Conservation (phyloP, 2,797 vertebrate genomes). For the Mus caroli region DNA sequence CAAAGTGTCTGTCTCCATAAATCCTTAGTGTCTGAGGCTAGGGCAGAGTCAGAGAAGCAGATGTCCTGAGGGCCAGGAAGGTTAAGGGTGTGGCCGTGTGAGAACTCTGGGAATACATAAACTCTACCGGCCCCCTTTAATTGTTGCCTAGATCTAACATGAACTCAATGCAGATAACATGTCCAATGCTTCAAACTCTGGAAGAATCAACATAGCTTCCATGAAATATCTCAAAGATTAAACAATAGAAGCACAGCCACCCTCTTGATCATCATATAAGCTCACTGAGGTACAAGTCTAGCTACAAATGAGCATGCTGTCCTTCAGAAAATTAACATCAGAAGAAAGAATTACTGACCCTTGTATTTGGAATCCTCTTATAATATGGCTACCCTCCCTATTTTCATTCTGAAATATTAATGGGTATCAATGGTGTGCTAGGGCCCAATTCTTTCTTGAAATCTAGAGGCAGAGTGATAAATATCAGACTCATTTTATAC, state of each 20-base stretch:
- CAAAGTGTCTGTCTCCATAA: slow-evolving; percentile 53
- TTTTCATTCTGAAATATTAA: background rate
- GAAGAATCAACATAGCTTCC: slow-evolving; percentile 1
- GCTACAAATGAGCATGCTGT: slow-evolving; percentile 17
- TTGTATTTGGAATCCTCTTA: background rate
- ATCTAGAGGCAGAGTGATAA: slow-evolving; percentile 14
- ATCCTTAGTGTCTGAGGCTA: background rate
- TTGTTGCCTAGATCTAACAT: background rate
- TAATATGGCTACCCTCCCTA: background rate
- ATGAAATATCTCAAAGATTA: background rate
- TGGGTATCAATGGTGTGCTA: background rate
- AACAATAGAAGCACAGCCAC: background rate
- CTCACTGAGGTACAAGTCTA: background rate
- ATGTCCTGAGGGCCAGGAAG: background rate
- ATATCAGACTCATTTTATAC: background rate
- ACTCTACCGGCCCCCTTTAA: background rate
- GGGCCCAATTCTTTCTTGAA: background rate
- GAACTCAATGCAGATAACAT: background rate
- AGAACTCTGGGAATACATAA: too few species aligned
- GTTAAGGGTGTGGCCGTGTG: background rate
- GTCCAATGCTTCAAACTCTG: background rate
- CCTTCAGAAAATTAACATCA: slow-evolving; percentile 51
- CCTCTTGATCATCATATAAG: background rate
- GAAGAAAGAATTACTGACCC: background rate
- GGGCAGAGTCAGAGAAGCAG: background rate